Evolutionary conservation across 2,113 vertebrate species (phyloP).

Genomic region (Romanogobio albipinnatus): DNA sequence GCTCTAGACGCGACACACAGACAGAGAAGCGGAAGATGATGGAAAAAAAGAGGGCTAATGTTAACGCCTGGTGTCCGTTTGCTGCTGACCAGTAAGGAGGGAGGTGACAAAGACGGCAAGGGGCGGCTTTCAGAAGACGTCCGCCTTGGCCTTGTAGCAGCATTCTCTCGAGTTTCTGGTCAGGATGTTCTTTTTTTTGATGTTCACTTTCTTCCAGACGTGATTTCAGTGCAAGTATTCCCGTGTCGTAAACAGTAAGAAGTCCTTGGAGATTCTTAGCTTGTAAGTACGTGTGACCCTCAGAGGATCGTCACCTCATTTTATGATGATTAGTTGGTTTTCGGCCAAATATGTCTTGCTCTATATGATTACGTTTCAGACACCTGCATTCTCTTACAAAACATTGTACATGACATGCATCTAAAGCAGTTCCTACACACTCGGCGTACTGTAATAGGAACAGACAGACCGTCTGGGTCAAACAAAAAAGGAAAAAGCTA

Average conservation of each 20-base stretch:
- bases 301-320: slow-evolving; percentile 18
- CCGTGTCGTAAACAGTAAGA: slow-evolving; percentile 20
- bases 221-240: slow-evolving; percentile 50
- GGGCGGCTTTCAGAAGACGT: slow-evolving; percentile 7
- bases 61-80: slow-evolving; percentile 36
- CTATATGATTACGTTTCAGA: slow-evolving; percentile 42
- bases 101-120: slow-evolving; percentile 17
- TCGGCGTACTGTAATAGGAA: slow-evolving; percentile 42
- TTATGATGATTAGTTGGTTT: slow-evolving; percentile 17
- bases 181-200: background rate
- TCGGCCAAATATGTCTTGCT: slow-evolving; percentile 40
- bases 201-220: slow-evolving; percentile 1
- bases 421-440: slow-evolving; percentile 62
- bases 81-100: slow-evolving; percentile 26
- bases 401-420: slow-evolving; percentile 76
- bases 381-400: slow-evolving; percentile 69
- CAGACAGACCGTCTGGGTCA: slow-evolving; percentile 75
- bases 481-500: slow-evolving; percentile 90
- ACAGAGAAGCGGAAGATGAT: slow-evolving; percentile 40
- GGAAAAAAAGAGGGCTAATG: slow-evolving; percentile 55
- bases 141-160: slow-evolving; percentile 23
- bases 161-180: slow-evolving; percentile 28
- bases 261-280: slow-evolving; percentile 41
- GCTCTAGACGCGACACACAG: slow-evolving; percentile 62
- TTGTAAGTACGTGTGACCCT: slow-evolving; percentile 18